phyloP scores from a whole-genome alignment of 1,140 invertebrate species.

The Venustaconcha ellipsiformis region DNA sequence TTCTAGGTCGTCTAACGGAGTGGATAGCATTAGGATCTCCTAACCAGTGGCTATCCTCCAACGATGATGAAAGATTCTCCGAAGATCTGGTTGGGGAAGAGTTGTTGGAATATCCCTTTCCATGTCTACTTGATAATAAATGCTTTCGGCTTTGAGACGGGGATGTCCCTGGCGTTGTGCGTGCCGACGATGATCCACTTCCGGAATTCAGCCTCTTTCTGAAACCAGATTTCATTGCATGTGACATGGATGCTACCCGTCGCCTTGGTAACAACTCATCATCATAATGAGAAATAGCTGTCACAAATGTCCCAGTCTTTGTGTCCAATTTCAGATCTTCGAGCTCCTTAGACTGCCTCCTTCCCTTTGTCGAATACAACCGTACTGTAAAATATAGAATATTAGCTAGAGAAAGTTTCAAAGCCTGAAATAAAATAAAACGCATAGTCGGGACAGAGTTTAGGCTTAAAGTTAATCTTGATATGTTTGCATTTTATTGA shows the following conservation, averaged over 20 bases:
- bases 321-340: constrained; percentile 24
- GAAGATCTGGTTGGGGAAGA: too few species aligned
- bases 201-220: not conserved
- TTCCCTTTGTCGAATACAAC: constrained; percentile 1
- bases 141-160: constrained; percentile 8
- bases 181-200: not conserved
- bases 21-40: constrained; percentile 47
- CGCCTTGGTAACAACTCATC: constrained; percentile 1
- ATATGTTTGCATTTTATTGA: too few species aligned
- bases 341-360: constrained; percentile 22
- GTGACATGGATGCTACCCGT: constrained; percentile 26
- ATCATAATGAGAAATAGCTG: not conserved
- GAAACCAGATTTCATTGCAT: constrained; percentile 4
- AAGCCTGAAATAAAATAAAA: too few species aligned
- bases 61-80: constrained; percentile 9
- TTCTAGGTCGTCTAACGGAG: constrained; percentile 41
- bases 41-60: constrained; percentile 33
- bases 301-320: constrained; percentile 6
- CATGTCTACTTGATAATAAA: not conserved
- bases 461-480: too few species aligned
- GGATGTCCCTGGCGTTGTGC: constrained; percentile 12
- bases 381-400: not conserved
- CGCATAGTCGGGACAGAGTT: too few species aligned
- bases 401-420: too few species aligned
- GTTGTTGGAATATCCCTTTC: constrained; percentile 8